Percentiles rank a stretch among this genome's conserved stretches.
These are phyloP conservation scores for Rhinichthys klamathensis DNA, from an alignment of 2,113 vertebrate genomes.

Conservation along the genomic window DNA sequence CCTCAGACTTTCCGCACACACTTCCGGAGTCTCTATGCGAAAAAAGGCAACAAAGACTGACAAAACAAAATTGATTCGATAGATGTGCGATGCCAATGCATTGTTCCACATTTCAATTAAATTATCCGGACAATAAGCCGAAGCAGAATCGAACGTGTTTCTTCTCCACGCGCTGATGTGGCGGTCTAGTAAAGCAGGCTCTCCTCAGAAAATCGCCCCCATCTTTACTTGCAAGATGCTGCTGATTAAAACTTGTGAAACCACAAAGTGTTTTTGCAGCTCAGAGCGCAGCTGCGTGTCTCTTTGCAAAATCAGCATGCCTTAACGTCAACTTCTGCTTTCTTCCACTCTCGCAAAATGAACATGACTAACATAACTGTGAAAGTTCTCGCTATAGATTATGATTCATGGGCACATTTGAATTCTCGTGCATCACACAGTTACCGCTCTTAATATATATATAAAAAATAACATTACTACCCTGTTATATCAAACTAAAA, in stretches of 20 bases:
- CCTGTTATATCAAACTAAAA: neutral
- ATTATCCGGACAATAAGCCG: neutral
- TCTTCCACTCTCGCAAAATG: conserved; percentile 55
- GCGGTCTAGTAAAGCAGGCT: neutral
- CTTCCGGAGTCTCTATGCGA: conserved; percentile 72
- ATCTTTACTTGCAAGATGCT: conserved; percentile 38
- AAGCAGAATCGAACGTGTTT: neutral
- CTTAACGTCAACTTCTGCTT: conserved; percentile 78
- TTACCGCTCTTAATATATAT: neutral
- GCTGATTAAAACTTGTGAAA: conserved; percentile 67
- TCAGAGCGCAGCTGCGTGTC: conserved; percentile 69
- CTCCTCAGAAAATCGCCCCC: neutral
- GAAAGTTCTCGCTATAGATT: neutral
- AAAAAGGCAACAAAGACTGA: conserved; percentile 57
- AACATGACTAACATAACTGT: conserved; percentile 19
- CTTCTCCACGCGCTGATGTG: neutral
- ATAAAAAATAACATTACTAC: neutral
- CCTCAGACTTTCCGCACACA: conserved; percentile 79
- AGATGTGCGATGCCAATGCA: conserved; percentile 53
- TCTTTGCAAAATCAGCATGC: conserved; percentile 79
- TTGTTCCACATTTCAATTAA: conserved; percentile 48
- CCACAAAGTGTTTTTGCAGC: conserved; percentile 71
- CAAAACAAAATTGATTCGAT: conserved; percentile 54
- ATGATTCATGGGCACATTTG: neutral
- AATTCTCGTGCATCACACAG: too few relatives aligned